Conservation (phyloP, 2,797 vertebrate species). For the Manis javanica region DNA sequence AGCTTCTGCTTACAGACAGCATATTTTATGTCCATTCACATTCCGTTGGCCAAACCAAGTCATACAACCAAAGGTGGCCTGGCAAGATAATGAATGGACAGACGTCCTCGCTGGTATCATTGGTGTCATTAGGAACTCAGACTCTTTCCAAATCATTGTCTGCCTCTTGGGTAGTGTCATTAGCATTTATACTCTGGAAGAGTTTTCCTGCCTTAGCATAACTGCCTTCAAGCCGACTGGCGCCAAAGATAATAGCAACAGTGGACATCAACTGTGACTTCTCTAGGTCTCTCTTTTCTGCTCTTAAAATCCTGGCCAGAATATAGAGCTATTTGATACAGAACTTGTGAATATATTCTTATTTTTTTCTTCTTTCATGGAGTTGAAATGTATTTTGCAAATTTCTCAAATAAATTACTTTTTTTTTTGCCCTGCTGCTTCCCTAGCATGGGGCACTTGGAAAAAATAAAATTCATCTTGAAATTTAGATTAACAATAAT, state of each 20-base stretch:
- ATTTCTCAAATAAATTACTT: not conserved
- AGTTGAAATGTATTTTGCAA: slow-evolving; percentile 33
- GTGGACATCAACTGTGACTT: not conserved
- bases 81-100: not conserved
- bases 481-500: slow-evolving; percentile 16
- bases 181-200: not conserved
- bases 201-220: not conserved
- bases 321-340: not conserved
- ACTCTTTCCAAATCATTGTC: not conserved
- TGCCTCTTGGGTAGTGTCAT: not conserved
- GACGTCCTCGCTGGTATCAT: not conserved
- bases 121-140: not conserved
- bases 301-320: not conserved
- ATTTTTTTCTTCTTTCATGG: not conserved
- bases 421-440: not conserved
- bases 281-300: not conserved
- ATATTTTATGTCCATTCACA: not conserved
- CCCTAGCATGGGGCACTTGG: not conserved
- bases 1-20: not conserved
- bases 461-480: slow-evolving; percentile 2
- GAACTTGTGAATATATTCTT: not conserved
- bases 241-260: not conserved
- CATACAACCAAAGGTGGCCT: not conserved
- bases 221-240: not conserved
- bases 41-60: not conserved